Evolutionary conservation across 2,888 invertebrate species (phyloP), one percentile per base, ranked within the genome.

Genomic region (Allygus modestus): DNA sequence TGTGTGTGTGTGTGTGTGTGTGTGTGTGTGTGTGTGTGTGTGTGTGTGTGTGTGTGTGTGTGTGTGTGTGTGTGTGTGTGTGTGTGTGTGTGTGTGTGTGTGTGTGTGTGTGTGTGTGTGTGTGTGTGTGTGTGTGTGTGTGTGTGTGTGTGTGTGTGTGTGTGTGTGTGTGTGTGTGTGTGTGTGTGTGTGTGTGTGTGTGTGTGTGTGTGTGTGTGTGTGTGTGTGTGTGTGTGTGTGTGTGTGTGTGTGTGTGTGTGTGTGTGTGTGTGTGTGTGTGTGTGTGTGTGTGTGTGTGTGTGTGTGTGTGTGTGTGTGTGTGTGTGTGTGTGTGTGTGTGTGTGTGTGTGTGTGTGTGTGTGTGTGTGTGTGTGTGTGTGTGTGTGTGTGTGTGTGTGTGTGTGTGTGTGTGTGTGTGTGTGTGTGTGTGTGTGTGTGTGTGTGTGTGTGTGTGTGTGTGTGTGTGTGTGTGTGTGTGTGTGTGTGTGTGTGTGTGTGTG

Each of bases 1-100:
- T 83, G 83, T 83, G 71, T 83, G 83, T 83, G 83, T 83, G 71
- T 83, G 83, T 83, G 83, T 83, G 83, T 83, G 83, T 83, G 69
- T 83, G 83, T 83, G 83, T 83, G 83, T 83, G 83, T 83, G 83
- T 83, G 83, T 83, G 71, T 83, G 83, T 69, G 83, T 83, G 83
- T 83, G 83, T 71, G 82, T 71, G 83, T 83, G 83, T 83, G 83
- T 83, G 83, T 83, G 83, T 83, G 83, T 83, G 83, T 83, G 83
- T 83, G 83, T 83, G 83, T 83, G 83, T 83, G 83, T 83, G 83
- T 83, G 75, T 83, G 83, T 83, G 83, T 73, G 73, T 83, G 75
- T 83, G 83, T 83, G 83, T 83, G 83, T 83, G 83, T 83, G 75
- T 83, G 83, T 73, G 73, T 73, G 73, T 73, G 73, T 73, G 73